Base-by-base conservation (phyloP, 2,797 vertebrate genomes). In the Lophotriccus pileatus region DNA sequence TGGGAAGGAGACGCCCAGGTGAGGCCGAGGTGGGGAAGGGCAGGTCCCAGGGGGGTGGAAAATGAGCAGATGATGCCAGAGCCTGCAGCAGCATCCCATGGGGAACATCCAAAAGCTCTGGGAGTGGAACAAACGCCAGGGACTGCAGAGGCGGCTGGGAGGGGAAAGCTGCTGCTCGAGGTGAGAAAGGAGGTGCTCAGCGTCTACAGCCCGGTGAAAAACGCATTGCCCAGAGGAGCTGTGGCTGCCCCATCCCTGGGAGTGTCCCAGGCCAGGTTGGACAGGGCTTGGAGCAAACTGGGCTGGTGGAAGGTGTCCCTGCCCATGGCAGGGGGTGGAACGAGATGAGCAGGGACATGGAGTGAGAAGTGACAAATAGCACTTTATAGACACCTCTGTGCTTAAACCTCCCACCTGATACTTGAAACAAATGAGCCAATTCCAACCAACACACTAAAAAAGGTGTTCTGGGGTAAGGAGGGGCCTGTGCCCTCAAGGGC, bases 31-130 rank as follows among this genome's bases (percentile, higher is more conserved):
- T 67, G 64, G 59, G 44, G 43, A 52, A 50, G 23, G n/a, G 49
- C 64, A 69, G 63, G 46, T 60, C 32, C 8, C 1, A 2, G 59
- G 22, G 59, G 20, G 28, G 5, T 18, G 34, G 10, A 21, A 27
- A 7, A 19, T 12, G 1, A 10, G 44, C 10, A 6, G 80, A 17
- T 7, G 58, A 24, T 7, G 44, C 13, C 41, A 44, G 14, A 86
- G 7, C 53, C 77, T 12, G 1, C 15, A 22, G 56, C 68, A 64
- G 34, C 50, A 5, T 39, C 68, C 39, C 10, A 0, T 1, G 0
- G 47, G n/a, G 8, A 55, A 12, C 0, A 0, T 28, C 37, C 1
- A 0, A 0, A 19, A 64, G 59, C 16, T 1, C 32, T 6, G 25
- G 1, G 50, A 56, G 46, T 2, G 2, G 24, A 34, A 24, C 36